A percentile compares a stretch with the other conserved stretches of the same genome.
Evolutionary conservation across 2,888 invertebrate genomes (phyloP).

Genomic region (Meteorus cinctellus): DNA sequence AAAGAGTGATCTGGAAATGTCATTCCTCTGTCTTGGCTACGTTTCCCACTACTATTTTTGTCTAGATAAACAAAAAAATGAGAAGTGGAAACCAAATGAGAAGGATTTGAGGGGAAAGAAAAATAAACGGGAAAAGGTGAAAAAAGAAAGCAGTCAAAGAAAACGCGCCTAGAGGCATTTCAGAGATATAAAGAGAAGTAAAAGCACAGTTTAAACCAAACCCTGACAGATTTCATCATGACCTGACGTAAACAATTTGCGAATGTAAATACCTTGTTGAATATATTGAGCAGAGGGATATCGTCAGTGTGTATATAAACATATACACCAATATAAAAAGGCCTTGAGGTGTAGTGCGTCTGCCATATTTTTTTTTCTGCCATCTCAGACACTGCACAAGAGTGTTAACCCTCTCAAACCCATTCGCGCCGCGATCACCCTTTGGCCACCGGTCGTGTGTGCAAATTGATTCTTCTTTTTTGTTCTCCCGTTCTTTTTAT

Average conservation of each 20-base stretch:
- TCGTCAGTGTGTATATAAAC: slow-evolving; percentile 44
- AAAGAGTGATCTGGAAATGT: too few species aligned
- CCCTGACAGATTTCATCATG: slow-evolving; percentile 70
- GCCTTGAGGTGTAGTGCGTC: slow-evolving; percentile 11
- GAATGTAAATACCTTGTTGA: slow-evolving; percentile 71
- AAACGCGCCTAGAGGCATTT: slow-evolving; percentile 44
- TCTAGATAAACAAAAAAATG: not conserved
- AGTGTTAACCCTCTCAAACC: slow-evolving; percentile 9
- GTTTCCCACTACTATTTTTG: too few species aligned
- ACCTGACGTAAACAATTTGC: slow-evolving; percentile 72
- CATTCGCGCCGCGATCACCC: slow-evolving; percentile 23
- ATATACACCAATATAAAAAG: slow-evolving; percentile 8
- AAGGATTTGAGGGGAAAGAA: not conserved
- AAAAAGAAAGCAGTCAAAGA: not conserved
- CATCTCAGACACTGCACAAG: not conserved
- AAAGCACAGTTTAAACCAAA: slow-evolving; percentile 58
- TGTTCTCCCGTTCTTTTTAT: not conserved
- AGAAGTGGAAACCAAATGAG: not conserved
- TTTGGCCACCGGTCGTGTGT: slow-evolving; percentile 27
- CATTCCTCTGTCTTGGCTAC: too few species aligned
- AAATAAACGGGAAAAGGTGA: not conserved
- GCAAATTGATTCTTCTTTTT: not conserved
- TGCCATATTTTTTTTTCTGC: not conserved
- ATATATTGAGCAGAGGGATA: slow-evolving; percentile 58
- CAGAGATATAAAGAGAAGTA: slow-evolving; percentile 34